A percentile compares a stretch with the other conserved stretches of the same genome.
phyloP scores from a whole-genome alignment of 2,113 vertebrate genomes.

The Hypocryptadius cinnamomeus region DNA sequence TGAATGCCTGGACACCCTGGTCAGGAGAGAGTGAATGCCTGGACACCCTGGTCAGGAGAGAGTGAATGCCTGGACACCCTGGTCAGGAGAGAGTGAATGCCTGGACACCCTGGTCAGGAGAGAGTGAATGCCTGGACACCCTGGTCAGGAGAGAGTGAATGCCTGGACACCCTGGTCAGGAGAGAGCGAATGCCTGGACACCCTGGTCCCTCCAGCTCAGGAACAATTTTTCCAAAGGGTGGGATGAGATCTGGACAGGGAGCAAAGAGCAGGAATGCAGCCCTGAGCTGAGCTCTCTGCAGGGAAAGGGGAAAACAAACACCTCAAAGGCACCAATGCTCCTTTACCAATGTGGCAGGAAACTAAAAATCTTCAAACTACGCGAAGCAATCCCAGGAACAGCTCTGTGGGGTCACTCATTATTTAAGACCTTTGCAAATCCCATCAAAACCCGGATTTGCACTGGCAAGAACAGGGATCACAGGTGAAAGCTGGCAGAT shows the following conservation, averaged over 20 bases:
- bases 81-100: no score
- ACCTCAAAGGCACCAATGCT: neutral
- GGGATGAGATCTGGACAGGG: neutral
- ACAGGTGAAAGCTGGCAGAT: neutral
- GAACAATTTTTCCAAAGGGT: neutral
- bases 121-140: neutral
- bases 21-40: neutral
- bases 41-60: neutral
- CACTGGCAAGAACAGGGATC: neutral
- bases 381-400: neutral
- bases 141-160: no score
- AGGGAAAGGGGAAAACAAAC: neutral
- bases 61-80: no score
- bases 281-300: neutral
- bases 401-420: neutral
- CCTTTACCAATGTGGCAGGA: slow-evolving; percentile 15
- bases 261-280: neutral
- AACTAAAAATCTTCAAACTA: neutral
- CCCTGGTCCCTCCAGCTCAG: neutral
- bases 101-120: neutral
- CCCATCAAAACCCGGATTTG: slow-evolving; percentile 38
- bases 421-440: slow-evolving; percentile 23
- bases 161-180: no score
- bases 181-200: neutral
- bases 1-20: no score